Evolutionary conservation across 1,140 invertebrate genomes (phyloP), one percentile per base, ranked within the genome.

Genomic region (Drosophila ficusphila): DNA sequence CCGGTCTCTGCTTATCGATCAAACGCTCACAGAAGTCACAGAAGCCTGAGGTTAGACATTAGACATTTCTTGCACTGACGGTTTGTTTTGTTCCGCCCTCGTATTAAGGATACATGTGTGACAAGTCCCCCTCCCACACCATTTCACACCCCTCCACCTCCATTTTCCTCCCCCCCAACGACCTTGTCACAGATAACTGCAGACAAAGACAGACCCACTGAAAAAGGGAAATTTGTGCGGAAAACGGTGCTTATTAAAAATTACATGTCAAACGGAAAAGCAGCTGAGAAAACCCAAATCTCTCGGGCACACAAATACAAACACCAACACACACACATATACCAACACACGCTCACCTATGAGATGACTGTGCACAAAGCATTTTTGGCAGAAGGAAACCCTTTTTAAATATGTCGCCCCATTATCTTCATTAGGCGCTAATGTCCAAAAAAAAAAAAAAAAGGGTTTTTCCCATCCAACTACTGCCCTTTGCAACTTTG

Each of bases 341-440:
- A n/a, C n/a, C n/a, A n/a, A 23, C 48, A 53, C 11, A 47, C 42
- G 48, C 38, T 52, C 57, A 36, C 57, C 52, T 49, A 46, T 19
- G 46, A 72, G 57, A 82, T 82, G 78, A 82, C 53, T 77, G 64
- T 54, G 39, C 75, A 79, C 39, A 79, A 83, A 70, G 19, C 44
- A 14, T 60, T 44, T 42, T 39, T 51, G 21, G 46, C n/a, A 19
- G 18, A 18, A 18, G 41, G 42, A 47, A 65, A 44, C 68, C 77
- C 68, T 65, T 74, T 86, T 77, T 58, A 81, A 81, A 88, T 60
- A 81, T 81, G 62, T 78, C 42, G 57, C 44, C 46, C 79, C 79
- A 90, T 90, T 90, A 90, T 90, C 88, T 90, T 81, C 73, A 85
- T 90, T 85, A 90, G 74, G 76, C 83, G 83, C 70, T 82, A 88